These are phyloP conservation scores for Megamerina dolium DNA, from an alignment of 2,888 invertebrate species.

Conservation along the genomic window DNA sequence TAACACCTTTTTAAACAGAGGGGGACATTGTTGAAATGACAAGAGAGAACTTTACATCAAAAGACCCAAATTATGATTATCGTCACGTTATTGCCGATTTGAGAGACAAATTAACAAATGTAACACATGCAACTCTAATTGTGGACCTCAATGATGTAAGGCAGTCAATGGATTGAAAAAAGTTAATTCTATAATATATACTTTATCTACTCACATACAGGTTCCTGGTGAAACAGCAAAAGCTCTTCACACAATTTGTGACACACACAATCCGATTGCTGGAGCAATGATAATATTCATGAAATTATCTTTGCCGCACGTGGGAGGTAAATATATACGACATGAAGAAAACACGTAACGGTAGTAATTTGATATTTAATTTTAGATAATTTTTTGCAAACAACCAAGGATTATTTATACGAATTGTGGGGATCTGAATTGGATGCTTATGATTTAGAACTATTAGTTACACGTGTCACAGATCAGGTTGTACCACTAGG, in stretches of 20 bases:
- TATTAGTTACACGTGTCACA: constrained; percentile 42
- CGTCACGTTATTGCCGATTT: constrained; percentile 38
- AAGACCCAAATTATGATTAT: constrained; percentile 27
- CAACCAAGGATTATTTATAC: constrained; percentile 30
- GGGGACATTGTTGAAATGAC: constrained; percentile 27
- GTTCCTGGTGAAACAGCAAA: constrained; percentile 40
- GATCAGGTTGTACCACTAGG: constrained; percentile 35
- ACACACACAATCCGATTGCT: constrained; percentile 51
- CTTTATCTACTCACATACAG: constrained; percentile 22
- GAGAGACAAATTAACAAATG: constrained; percentile 29
- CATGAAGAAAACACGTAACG: constrained; percentile 3
- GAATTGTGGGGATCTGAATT: constrained; percentile 35
- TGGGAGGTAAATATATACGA: constrained; percentile 2
- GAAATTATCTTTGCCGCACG: constrained; percentile 32
- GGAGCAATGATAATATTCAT: constrained; percentile 49
- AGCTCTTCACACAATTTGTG: constrained; percentile 57
- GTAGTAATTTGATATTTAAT: constrained; percentile 5
- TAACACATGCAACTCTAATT: constrained; percentile 39
- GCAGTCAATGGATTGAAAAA: not conserved
- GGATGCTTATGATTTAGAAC: constrained; percentile 29
- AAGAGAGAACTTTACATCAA: constrained; percentile 28
- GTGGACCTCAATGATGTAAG: constrained; percentile 39
- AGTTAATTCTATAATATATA: not conserved
- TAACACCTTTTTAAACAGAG: not conserved
- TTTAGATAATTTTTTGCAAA: constrained; percentile 20